Conservation (phyloP, 1,140 invertebrate genomes). For the Manduca sexta region DNA sequence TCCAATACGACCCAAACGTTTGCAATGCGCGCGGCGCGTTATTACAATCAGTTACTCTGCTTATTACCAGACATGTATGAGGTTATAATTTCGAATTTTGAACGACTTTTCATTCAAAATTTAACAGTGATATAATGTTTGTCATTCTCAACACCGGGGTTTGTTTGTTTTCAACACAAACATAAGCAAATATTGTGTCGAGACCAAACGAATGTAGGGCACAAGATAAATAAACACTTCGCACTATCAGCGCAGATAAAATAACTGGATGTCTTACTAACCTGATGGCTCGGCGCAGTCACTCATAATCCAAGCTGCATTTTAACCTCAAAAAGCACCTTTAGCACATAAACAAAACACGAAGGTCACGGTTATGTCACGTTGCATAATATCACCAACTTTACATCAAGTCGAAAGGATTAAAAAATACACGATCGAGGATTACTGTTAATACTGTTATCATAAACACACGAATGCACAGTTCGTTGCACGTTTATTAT, state of each 20-base stretch:
- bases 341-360: constrained; percentile 52
- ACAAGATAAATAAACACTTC: constrained; percentile 37
- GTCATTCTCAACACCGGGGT: not conserved
- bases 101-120: not conserved
- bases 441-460: constrained; percentile 69
- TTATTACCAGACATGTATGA: no score
- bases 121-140: not conserved
- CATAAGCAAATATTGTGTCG: constrained; percentile 3
- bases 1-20: constrained; percentile 4
- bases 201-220: constrained; percentile 36
- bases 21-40: no score
- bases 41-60: no score
- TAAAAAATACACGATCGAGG: constrained; percentile 58
- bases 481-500: constrained; percentile 67
- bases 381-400: constrained; percentile 63
- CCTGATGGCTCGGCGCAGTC: constrained; percentile 66
- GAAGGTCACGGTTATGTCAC: constrained; percentile 69
- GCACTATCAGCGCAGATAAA: constrained; percentile 47
- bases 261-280: constrained; percentile 49
- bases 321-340: constrained; percentile 69
- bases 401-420: constrained; percentile 49
- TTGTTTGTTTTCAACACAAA: not conserved
- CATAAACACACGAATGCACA: constrained; percentile 70
- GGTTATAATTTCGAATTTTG: not conserved
- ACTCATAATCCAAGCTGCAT: constrained; percentile 69